A percentile compares a stretch with the other conserved stretches of the same genome.
Conservation (phyloP, 1,140 invertebrate genomes). For the Drosophila arizonae region DNA sequence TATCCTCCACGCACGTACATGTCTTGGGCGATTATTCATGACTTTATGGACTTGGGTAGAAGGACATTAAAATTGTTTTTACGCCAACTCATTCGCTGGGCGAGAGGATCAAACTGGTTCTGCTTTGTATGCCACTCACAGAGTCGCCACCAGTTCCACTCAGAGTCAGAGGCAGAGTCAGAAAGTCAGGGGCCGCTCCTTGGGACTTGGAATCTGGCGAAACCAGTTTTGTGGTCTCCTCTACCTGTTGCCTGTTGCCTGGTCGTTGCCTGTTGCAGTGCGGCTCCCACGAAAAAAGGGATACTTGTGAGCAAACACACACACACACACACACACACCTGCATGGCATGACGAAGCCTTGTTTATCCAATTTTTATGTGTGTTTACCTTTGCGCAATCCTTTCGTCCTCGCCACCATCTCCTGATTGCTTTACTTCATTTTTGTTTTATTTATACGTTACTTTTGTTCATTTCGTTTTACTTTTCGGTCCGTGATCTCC, state of each 20-base stretch:
- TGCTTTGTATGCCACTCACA: conserved; percentile 77
- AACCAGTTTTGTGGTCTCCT: conserved; percentile 69
- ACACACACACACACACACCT: conserved; percentile 1
- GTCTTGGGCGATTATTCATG: conserved; percentile 75
- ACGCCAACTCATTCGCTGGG: conserved; percentile 72
- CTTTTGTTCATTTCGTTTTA: conserved; percentile 41
- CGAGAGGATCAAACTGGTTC: conserved; percentile 78
- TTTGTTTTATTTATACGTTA: conserved; percentile 28
- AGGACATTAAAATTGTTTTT: conserved; percentile 81
- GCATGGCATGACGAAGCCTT: conserved; percentile 40
- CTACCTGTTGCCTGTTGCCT: conserved; percentile 67
- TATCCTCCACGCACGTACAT: conserved; percentile 69
- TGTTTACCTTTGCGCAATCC: conserved; percentile 66
- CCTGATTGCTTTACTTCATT: conserved; percentile 10
- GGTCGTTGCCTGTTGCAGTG: conserved; percentile 42
- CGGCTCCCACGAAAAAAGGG: conserved; percentile 77
- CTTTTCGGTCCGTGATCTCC: conserved; percentile 17
- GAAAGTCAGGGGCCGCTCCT: conserved; percentile 55
- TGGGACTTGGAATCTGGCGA: conserved; percentile 62
- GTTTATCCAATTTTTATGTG: conserved; percentile 50
- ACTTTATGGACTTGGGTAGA: conserved; percentile 76
- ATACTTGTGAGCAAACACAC: conserved; percentile 56
- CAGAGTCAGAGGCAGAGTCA: conserved; percentile 2
- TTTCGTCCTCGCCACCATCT: conserved; percentile 72
- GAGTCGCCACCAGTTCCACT: conserved; percentile 13